phyloP scores from a whole-genome alignment of 1,140 invertebrate species.

The Pollicipes pollicipes region DNA sequence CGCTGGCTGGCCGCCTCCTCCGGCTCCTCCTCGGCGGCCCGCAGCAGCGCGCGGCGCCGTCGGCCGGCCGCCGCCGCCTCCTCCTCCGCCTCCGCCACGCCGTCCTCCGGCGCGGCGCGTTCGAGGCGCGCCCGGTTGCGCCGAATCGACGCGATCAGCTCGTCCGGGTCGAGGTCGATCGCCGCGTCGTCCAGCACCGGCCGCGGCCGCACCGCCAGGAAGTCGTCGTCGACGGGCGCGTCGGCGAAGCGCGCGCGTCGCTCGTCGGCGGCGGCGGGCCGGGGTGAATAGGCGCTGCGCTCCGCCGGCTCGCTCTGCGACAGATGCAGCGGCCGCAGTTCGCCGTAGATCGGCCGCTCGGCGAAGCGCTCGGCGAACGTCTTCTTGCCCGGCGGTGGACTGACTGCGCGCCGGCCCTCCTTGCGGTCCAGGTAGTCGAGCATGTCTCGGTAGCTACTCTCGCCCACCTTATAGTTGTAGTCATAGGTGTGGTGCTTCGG shows the following conservation, averaged over 20 bases:
- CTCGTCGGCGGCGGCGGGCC: too few species aligned
- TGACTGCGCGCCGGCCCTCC: not conserved
- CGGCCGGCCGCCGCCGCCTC: too few species aligned
- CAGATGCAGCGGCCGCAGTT: not conserved
- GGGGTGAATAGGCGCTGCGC: not conserved
- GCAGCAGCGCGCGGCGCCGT: too few species aligned
- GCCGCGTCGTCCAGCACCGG: not conserved
- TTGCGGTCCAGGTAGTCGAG: not conserved
- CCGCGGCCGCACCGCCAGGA: not conserved
- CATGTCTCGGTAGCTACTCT: constrained; percentile 5
- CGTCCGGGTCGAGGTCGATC: not conserved
- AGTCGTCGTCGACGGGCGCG: not conserved
- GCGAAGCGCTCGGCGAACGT: not conserved
- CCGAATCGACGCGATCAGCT: not conserved
- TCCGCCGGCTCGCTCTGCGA: not conserved
- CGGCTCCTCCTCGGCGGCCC: not conserved
- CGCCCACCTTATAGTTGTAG: constrained; percentile 3
- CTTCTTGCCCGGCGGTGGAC: not conserved
- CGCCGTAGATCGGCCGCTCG: not conserved
- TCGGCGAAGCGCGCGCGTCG: too few species aligned
- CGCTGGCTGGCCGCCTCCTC: not conserved
- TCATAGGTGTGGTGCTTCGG: not conserved
- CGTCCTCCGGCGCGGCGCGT: not conserved
- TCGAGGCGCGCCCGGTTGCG: not conserved
- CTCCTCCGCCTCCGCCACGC: not conserved